Conservation (phyloP, 2,113 vertebrate genomes). For the Colistium nudipinnis region DNA sequence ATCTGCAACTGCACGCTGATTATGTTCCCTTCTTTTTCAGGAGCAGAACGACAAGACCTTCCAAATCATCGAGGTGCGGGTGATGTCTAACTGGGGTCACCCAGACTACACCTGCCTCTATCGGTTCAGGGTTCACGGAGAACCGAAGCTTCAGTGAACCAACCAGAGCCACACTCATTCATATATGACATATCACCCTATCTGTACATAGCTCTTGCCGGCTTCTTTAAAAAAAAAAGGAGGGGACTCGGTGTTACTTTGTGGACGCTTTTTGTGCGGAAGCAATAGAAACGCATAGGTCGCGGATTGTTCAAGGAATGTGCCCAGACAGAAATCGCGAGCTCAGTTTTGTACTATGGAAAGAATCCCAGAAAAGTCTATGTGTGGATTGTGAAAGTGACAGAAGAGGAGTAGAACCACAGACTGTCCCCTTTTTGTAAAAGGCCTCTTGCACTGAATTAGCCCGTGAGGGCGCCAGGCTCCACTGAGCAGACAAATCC, state of each 20-base stretch:
- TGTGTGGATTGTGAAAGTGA: conserved; percentile 23
- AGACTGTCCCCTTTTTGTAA: conserved; percentile 26
- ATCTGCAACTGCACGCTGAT: background rate
- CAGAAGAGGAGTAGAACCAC: conserved; percentile 45
- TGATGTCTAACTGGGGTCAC: conserved; percentile 95
- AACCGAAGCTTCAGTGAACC: conserved; percentile 67
- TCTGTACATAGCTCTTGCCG: conserved; percentile 70
- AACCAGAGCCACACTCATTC: background rate
- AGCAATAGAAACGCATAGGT: conserved; percentile 30
- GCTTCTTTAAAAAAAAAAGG: conserved; percentile 24
- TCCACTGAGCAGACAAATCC: conserved; percentile 39
- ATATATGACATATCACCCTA: conserved; percentile 43
- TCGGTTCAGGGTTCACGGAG: conserved; percentile 90
- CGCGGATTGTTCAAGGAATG: conserved; percentile 48
- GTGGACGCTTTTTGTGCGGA: conserved; percentile 44
- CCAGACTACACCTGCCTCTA: conserved; percentile 94
- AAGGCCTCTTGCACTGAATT: conserved; percentile 75
- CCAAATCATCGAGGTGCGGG: conserved; percentile 92
- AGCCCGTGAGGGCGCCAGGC: conserved; percentile 18
- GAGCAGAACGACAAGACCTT: conserved; percentile 82
- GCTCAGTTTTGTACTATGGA: conserved; percentile 47
- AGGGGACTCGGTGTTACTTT: conserved; percentile 30
- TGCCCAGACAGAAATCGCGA: conserved; percentile 43
- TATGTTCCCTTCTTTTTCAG: conserved; percentile 68
- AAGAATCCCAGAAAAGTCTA: conserved; percentile 51